A percentile compares a stretch with the other conserved stretches of the same genome.
These are phyloP conservation scores for Leucophenga varia DNA, from an alignment of 1,140 invertebrate species.

Conservation along the genomic window DNA sequence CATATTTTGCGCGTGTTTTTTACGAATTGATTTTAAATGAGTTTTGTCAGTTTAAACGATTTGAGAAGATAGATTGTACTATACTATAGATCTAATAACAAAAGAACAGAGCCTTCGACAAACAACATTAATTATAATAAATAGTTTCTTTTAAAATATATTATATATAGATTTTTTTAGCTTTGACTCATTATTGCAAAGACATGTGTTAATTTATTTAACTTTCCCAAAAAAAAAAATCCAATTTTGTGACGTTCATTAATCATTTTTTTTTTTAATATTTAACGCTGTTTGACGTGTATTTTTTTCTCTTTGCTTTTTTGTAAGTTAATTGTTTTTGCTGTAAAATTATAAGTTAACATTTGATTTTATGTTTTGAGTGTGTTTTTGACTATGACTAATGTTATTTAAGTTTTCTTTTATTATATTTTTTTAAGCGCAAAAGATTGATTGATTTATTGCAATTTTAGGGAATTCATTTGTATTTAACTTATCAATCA, in stretches of 20 bases:
- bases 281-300: conserved; percentile 19
- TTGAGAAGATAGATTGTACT: neutral
- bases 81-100: too few species aligned
- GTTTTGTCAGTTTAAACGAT: neutral
- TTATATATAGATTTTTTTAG: too few species aligned
- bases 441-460: too few species aligned
- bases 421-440: too few species aligned
- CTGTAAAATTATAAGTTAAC: conserved; percentile 31
- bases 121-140: conserved; percentile 39
- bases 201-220: conserved; percentile 54
- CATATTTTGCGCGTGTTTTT: too few species aligned
- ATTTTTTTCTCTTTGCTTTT: conserved; percentile 38
- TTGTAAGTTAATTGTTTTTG: conserved; percentile 50
- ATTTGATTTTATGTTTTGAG: too few species aligned
- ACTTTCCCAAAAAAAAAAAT: conserved; percentile 52
- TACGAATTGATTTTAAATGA: neutral
- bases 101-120: conserved; percentile 5
- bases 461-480: too few species aligned
- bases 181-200: conserved; percentile 42
- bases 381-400: too few species aligned
- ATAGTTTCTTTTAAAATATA: too few species aligned
- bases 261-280: conserved; percentile 34
- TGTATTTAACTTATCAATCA: too few species aligned
- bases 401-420: too few species aligned
- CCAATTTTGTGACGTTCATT: conserved; percentile 34